Conservation (phyloP, 1,140 invertebrate species). For the Drosophila grimshawi region DNA sequence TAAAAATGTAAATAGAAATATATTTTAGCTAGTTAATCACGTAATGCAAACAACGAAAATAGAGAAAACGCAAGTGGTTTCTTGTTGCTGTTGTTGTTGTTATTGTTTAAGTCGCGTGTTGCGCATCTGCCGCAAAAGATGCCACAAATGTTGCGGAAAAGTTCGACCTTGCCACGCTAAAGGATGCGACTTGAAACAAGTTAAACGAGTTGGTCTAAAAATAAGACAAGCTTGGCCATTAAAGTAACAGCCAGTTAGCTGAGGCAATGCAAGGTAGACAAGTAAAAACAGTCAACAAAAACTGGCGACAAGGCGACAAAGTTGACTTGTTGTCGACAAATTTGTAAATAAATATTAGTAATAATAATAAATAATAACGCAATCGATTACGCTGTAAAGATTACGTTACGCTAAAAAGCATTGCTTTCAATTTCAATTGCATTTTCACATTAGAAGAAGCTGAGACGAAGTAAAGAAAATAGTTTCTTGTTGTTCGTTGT, state of each 20-base stretch:
- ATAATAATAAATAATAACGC: slow-evolving; percentile 41
- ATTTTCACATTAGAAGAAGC: slow-evolving; percentile 24
- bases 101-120: slow-evolving; percentile 52
- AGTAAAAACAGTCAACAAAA: slow-evolving; percentile 30
- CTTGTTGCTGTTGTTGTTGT: slow-evolving; percentile 9
- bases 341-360: slow-evolving; percentile 54
- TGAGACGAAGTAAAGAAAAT: not conserved
- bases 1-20: slow-evolving; percentile 71
- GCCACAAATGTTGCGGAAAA: slow-evolving; percentile 45
- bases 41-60: slow-evolving; percentile 57
- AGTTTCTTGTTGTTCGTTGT: slow-evolving; percentile 2
- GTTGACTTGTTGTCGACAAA: slow-evolving; percentile 27
- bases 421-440: slow-evolving; percentile 57
- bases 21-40: slow-evolving; percentile 64
- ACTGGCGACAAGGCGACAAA: not conserved
- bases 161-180: slow-evolving; percentile 63
- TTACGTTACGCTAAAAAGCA: slow-evolving; percentile 23
- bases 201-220: slow-evolving; percentile 73
- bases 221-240: slow-evolving; percentile 57
- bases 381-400: slow-evolving; percentile 35
- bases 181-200: slow-evolving; percentile 69
- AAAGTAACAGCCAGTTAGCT: slow-evolving; percentile 17
- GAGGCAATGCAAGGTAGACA: slow-evolving; percentile 25
- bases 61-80: slow-evolving; percentile 56
- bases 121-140: slow-evolving; percentile 52